These are phyloP conservation scores for Panulirus ornatus DNA, from an alignment of 1,140 invertebrate species.

Conservation along the genomic window DNA sequence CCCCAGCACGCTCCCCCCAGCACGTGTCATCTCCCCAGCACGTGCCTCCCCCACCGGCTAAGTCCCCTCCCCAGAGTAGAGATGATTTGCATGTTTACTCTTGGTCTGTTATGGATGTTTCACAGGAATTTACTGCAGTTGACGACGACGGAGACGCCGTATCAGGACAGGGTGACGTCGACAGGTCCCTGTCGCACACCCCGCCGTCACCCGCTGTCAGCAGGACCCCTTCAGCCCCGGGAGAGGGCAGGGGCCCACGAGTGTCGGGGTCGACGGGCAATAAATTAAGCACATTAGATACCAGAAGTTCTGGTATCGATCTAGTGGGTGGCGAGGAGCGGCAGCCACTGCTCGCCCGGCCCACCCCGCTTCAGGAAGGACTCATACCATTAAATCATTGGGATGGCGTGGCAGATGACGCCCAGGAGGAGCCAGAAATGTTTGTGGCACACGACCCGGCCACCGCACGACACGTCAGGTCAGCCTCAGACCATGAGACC, in stretches of 20 bases:
- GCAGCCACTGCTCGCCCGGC: background rate
- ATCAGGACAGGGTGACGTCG: background rate
- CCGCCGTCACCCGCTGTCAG: background rate
- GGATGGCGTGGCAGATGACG: constrained; percentile 15
- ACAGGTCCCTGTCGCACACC: background rate
- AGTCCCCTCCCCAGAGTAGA: constrained; percentile 11
- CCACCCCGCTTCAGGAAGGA: background rate
- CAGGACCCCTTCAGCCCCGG: background rate
- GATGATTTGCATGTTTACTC: constrained; percentile 47
- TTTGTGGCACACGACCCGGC: background rate
- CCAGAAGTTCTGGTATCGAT: constrained; percentile 51
- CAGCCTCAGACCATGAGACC: background rate
- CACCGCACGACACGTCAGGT: background rate
- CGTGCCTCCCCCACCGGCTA: background rate
- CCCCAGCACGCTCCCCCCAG: constrained; percentile 8
- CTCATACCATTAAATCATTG: constrained; percentile 37
- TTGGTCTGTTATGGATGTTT: constrained; percentile 53
- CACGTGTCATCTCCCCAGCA: constrained; percentile 28
- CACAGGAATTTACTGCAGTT: constrained; percentile 21
- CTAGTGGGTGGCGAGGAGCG: background rate
- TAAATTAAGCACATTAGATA: constrained; percentile 59
- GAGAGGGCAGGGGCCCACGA: background rate
- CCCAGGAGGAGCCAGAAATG: background rate
- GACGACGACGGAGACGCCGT: background rate
- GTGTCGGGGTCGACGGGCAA: constrained; percentile 9